Percentiles rank a stretch among this genome's conserved stretches.
These are phyloP conservation scores for Eremobia ochroleuca DNA, from an alignment of 2,888 invertebrate species.

Conservation along the genomic window DNA sequence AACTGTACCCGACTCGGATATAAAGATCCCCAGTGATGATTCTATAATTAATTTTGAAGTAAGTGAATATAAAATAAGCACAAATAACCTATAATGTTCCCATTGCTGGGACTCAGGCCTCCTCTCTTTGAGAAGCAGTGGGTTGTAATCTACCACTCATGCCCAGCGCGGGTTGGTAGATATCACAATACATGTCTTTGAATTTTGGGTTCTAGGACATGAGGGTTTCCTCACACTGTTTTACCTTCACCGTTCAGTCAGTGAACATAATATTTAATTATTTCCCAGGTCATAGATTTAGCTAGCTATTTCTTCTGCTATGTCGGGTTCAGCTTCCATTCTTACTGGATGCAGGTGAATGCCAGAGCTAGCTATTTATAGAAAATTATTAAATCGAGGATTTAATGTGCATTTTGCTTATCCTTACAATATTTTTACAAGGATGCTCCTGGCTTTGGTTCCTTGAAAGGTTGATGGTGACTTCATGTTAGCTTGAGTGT, in stretches of 20 bases:
- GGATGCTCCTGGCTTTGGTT: not conserved
- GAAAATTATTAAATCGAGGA: too few relatives aligned
- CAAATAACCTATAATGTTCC: not conserved
- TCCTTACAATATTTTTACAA: not conserved
- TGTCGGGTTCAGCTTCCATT: not conserved
- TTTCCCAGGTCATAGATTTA: not conserved
- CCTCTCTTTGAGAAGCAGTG: too few relatives aligned
- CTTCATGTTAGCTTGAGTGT: not conserved
- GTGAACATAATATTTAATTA: not conserved
- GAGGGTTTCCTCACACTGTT: not conserved
- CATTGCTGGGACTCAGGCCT: not conserved
- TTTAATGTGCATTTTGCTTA: not conserved
- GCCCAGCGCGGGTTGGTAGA: not conserved
- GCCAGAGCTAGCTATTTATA: too few relatives aligned
- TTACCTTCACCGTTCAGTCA: not conserved
- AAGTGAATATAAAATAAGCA: constrained; percentile 72
- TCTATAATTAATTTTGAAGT: constrained; percentile 93
- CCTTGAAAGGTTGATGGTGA: not conserved
- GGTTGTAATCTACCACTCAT: not conserved
- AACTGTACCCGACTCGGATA: constrained; percentile 91
- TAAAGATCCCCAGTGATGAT: constrained; percentile 88
- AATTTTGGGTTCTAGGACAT: not conserved
- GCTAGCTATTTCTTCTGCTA: not conserved
- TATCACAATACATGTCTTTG: not conserved
- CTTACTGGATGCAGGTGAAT: not conserved